Base-by-base conservation (phyloP, 2,797 vertebrate genomes). In the Acanthornis magna region DNA sequence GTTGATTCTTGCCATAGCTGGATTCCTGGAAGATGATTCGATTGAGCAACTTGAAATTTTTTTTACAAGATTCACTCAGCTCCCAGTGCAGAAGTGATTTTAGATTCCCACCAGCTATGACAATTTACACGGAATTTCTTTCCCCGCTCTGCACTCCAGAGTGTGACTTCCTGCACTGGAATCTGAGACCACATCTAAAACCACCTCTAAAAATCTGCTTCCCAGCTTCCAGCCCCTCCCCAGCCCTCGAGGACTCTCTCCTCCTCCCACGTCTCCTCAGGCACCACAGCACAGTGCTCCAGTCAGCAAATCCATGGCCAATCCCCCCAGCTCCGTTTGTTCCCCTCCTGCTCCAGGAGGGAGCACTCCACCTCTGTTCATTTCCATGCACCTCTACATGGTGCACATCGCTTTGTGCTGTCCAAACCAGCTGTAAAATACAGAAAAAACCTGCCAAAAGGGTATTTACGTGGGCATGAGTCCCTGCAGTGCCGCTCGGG, bases 201-300 rank as follows among this genome's bases (percentile, higher is more conserved):
- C 29, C 1, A 3, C 45, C 45, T 8, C 29, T 36, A 34, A 75
- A 75, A 82, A 78, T 11, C 32, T 54, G 26, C 32, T 77, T 85
- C 54, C 51, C 78, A 38, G 32, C 17, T 63, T 45, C 53, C 58
- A 45, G 42, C 17, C 34, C 42, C 8, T 68, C 47, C 32, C 54
- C 34, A 15, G 2, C 3, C n/a, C 45, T 0, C 4, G 8, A 53
- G 26, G 18, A 12, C 42, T 71, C 0, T 0, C 16, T 87, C 27
- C 29, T 36, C 19, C n/a, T n/a, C n/a, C n/a, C n/a, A n/a, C n/a
- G n/a, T n/a, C n/a, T n/a, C n/a, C 43, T 45, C 0, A 4, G 40
- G 11, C 14, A 9, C 10, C 1, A 25, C 50, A 68, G 45, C 3
- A 10, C 32, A 66, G 20, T 32, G 13, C 34, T 21, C 13, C 51